phyloP scores from a whole-genome alignment of 2,888 invertebrate genomes.

The Bellardia pandia region DNA sequence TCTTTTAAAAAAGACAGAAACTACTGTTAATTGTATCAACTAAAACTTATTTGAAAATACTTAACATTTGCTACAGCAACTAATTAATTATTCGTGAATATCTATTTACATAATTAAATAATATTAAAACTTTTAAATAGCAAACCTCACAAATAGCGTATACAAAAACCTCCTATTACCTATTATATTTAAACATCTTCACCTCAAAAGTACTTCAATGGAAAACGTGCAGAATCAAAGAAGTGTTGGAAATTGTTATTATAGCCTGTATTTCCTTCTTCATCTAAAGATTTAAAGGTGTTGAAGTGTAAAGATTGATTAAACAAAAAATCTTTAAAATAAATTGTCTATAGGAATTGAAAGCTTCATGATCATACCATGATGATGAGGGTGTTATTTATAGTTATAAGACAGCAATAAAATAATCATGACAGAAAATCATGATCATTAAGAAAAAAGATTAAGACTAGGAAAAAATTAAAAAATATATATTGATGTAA shows the following conservation, averaged over 20 bases:
- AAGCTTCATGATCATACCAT: neutral
- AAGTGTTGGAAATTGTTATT: conserved; percentile 28
- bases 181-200: too few species aligned
- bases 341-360: neutral
- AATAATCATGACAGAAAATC: neutral
- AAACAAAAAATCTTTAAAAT: neutral
- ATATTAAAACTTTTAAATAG: too few species aligned
- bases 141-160: too few species aligned
- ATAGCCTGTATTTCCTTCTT: neutral
- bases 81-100: too few species aligned
- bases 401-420: neutral
- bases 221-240: neutral
- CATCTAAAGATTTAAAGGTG: conserved; percentile 20
- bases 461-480: too few species aligned
- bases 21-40: too few species aligned
- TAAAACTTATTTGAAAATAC: too few species aligned
- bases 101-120: too few species aligned
- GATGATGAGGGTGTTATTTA: conserved; percentile 2
- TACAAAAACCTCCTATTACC: too few species aligned
- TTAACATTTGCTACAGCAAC: too few species aligned
- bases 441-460: too few species aligned
- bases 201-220: neutral
- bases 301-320: conserved; percentile 42
- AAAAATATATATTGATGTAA: too few species aligned
- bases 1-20: neutral